Base-by-base conservation (phyloP, 2,113 vertebrate species). In the Camelus dromedarius region DNA sequence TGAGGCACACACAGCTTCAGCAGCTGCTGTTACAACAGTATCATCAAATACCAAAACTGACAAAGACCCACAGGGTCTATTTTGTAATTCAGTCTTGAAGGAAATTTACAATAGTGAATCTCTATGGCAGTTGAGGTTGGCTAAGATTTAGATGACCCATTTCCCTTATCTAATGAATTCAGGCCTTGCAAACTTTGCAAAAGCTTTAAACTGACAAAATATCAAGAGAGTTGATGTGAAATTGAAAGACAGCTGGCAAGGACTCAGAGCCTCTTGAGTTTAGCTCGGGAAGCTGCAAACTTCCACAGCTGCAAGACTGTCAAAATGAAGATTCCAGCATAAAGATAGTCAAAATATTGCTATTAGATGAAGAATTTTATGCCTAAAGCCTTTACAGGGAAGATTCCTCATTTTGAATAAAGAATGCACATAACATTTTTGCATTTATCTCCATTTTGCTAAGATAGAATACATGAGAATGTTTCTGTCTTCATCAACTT, bases 161-260 rank as follows among this genome's bases (percentile, higher is more conserved):
- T 98, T 98, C 92, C 80, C 94, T 97, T 97, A 96, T 96, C 97
- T 97, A 97, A 97, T 97, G 94, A 97, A 97, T 97, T 96, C 97
- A 97, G 95, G 94, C 97, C 90, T 73, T 66, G 79, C 80, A 97
- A 95, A 96, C 92, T 97, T 97, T 69, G 93, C 77, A 96, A 69
- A 96, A 87, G 96, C 95, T 98, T 97, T 96, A 81, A 97, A 93
- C 94, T 96, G 95, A 98, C 95, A 97, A 96, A 95, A 91, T 91
- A 96, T 93, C 14, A 67, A 91, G 96, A 97, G n/a, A 96, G 73
- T 97, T 82, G 95, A 97, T 79, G 54, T 85, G 87, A 97, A 97
- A 97, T 76, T 94, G 95, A 96, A 97, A 97, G 96, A 95, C 89
- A 97, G 90, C 72, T 94, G 96, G 96, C 89, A 26, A 5, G 50